Conservation (phyloP, 2,113 vertebrate species). For the Gallinago paraguaiae region DNA sequence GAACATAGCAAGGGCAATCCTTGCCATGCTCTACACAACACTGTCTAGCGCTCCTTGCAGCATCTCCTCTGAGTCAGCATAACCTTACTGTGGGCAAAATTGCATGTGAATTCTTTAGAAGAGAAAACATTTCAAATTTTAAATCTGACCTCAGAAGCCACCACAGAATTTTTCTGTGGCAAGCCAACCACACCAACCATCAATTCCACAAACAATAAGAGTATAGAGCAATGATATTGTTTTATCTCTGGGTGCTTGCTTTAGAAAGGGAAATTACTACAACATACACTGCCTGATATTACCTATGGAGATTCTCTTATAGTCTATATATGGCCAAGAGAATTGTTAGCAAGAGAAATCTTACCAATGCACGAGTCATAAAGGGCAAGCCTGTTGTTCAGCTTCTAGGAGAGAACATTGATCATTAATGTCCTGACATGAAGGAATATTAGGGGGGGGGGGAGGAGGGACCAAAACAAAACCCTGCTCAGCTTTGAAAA, state of each 20-base stretch:
- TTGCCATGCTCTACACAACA: background rate
- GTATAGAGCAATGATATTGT: background rate
- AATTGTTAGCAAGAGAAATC: background rate
- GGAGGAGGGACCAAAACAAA: background rate
- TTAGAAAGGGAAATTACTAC: background rate
- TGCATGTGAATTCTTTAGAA: background rate
- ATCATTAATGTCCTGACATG: background rate
- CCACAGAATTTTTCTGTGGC: background rate
- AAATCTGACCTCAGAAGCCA: background rate
- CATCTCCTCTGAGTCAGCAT: background rate
- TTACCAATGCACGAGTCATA: background rate
- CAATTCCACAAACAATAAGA: background rate
- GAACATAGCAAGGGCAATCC: background rate
- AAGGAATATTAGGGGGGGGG: fast-evolving
- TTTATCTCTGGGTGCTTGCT: background rate
- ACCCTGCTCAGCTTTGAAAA: background rate
- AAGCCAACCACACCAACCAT: background rate
- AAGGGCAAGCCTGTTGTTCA: background rate
- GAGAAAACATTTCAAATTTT: background rate
- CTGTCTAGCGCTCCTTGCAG: background rate
- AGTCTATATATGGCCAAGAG: background rate
- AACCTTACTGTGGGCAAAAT: background rate
- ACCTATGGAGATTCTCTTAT: background rate
- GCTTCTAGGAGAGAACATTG: background rate
- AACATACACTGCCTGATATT: background rate